Percentiles rank a stretch among this genome's conserved stretches.
These are phyloP conservation scores for Brachyhypopomus occidentalis DNA, from an alignment of 2,113 vertebrate species.

Conservation along the genomic window DNA sequence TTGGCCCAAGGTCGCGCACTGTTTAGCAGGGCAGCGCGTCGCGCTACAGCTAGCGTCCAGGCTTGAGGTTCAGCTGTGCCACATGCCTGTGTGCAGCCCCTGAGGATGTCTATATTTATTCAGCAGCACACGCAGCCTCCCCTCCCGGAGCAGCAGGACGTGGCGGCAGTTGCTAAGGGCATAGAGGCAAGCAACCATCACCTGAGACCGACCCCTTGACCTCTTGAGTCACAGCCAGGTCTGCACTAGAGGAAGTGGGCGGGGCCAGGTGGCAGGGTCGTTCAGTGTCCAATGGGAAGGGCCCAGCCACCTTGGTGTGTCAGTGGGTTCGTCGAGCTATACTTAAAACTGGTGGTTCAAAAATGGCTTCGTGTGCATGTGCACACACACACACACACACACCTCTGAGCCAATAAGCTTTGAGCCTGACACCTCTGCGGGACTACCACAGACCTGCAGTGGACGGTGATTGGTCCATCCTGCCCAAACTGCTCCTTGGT, in stretches of 20 bases:
- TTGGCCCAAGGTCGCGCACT: not conserved
- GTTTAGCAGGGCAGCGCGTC: not conserved
- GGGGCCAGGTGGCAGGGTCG: no score
- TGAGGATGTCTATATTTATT: slow-evolving; percentile 37
- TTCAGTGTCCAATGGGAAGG: no score
- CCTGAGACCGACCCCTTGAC: slow-evolving; percentile 1
- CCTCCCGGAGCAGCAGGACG: not conserved
- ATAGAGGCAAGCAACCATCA: slow-evolving; percentile 11
- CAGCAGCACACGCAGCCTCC: not conserved
- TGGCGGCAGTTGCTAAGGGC: not conserved
- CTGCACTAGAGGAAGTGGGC: no score
- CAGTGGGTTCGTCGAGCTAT: not conserved
- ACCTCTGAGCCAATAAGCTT: not conserved
- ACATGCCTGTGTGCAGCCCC: slow-evolving; percentile 10
- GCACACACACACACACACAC: not conserved
- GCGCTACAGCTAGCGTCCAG: not conserved
- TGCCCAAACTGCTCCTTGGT: slow-evolving; percentile 99
- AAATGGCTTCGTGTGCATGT: no score
- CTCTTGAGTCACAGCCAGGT: slow-evolving; percentile 1
- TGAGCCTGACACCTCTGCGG: not conserved
- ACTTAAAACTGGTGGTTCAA: not conserved
- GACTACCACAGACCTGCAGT: slow-evolving; percentile 87
- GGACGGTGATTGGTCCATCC: slow-evolving; percentile 95
- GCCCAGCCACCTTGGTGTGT: no score
- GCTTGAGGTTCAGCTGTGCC: slow-evolving; percentile 13